Evolutionary conservation across 2,113 vertebrate genomes (phyloP), one percentile per base, ranked within the genome.

Genomic region (Cephalopterus ornatus): DNA sequence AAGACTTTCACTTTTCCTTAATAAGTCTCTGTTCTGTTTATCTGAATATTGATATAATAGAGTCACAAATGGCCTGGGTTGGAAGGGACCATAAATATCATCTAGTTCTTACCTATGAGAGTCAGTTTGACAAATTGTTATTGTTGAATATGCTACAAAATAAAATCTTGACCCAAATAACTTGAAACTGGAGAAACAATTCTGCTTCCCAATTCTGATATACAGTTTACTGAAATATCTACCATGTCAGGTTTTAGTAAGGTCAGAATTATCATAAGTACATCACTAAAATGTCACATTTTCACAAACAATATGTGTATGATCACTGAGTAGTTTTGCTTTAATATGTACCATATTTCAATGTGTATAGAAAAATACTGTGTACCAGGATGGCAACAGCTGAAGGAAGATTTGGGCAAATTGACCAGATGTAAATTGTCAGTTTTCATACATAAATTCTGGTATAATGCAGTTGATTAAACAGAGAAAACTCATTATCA

Each of bases 401-500:
- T 52, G 39, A 84, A 89, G 66, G 33, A 91, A 87, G 52, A 87
- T 32, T 47, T 94, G 35, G 32, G 22, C 9, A 67, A 74, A 82
- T 27, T 55, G 44, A 37, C 46, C 26, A 84, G 37, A 44, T 53
- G 12, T 74, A 71, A 87, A 75, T 79, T 68, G 14, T 72, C 11
- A 19, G 41, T 74, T 91, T 92, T 49, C 32, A 61, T 78, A 32
- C 33, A 63, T 77, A 67, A 74, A 53, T 77, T 89, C 35, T 87
- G 27, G 30, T 44, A 56, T 35, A 82, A 22, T 0, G 1, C 53
- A 62, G 39, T 46, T 88, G 46, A 85, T 79, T 82, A 82, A 85
- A 84, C 56, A 72, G n/a, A 71, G 52, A 93, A 87, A 68, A 41
- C 35, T 67, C 39, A 80, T 95, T 76, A 70, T 56, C 16, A 73